Evolutionary conservation across 92 coral and sea anemone genomes (phyloP).

Genomic region (Zoanthus solanderi): DNA sequence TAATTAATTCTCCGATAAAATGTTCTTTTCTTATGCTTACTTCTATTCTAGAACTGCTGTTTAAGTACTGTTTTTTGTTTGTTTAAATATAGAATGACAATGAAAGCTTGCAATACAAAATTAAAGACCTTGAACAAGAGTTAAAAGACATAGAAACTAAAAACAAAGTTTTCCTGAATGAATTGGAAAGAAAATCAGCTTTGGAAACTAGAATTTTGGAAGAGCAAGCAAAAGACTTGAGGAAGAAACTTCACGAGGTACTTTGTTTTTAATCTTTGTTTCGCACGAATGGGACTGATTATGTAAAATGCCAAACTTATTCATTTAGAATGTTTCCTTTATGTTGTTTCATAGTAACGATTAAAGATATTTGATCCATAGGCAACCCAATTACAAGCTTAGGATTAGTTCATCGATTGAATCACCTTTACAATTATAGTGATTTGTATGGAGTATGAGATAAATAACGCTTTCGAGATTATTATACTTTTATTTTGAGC

Average conservation of each 20-base stretch:
- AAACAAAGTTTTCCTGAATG: conserved; percentile 4
- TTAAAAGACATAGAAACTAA: not conserved
- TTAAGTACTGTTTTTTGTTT: not conserved
- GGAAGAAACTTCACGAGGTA: conserved; percentile 29
- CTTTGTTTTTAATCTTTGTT: not conserved
- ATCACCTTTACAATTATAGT: too few relatives aligned
- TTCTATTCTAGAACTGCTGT: not conserved
- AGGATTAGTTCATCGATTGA: too few relatives aligned
- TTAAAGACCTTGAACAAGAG: not conserved
- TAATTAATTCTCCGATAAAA: not conserved
- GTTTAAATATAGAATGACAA: not conserved
- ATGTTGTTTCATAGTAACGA: too few relatives aligned
- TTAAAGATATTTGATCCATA: too few relatives aligned
- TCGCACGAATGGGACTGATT: not conserved
- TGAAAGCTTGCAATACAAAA: not conserved
- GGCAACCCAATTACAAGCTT: too few relatives aligned
- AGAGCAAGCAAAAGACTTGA: not conserved
- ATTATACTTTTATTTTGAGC: too few relatives aligned
- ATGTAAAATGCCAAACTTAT: too few relatives aligned
- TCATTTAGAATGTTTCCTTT: too few relatives aligned
- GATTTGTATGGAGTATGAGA: too few relatives aligned
- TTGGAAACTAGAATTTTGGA: conserved; percentile 3
- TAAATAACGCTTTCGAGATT: too few relatives aligned
- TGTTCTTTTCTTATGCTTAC: not conserved
- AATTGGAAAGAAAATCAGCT: conserved; percentile 17